Conservation (phyloP, 2,113 vertebrate species). For the Ariopsis seemanni region DNA sequence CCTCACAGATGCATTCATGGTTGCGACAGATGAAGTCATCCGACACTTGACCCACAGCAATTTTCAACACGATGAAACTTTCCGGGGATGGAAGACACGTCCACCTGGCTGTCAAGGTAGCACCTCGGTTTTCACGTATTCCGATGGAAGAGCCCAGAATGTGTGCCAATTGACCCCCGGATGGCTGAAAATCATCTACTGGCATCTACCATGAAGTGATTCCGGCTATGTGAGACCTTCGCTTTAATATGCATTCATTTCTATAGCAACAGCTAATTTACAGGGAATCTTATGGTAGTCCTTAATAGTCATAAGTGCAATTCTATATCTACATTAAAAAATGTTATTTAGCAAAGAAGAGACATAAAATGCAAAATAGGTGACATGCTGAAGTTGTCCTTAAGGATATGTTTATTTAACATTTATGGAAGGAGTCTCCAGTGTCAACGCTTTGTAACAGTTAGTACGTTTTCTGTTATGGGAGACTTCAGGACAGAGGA, state of each 20-base stretch:
- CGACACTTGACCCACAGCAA: too few species aligned
- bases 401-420: not conserved
- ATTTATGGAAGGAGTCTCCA: not conserved
- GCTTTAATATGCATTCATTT: not conserved
- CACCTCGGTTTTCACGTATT: too few species aligned
- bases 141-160: too few species aligned
- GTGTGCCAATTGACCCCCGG: too few species aligned
- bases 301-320: not conserved
- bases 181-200: too few species aligned
- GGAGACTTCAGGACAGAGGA: not conserved
- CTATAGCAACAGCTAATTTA: not conserved
- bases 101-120: too few species aligned
- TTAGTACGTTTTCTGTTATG: not conserved
- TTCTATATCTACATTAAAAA: not conserved
- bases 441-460: not conserved
- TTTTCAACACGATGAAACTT: too few species aligned
- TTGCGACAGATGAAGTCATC: too few species aligned
- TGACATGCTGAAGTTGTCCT: not conserved
- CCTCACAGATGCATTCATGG: too few species aligned
- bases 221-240: too few species aligned
- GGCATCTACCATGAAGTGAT: too few species aligned
- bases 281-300: not conserved
- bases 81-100: too few species aligned
- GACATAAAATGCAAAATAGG: not conserved
- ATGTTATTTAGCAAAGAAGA: not conserved